Conservation (phyloP, 2,113 vertebrate genomes). For the Elephas maximus region DNA sequence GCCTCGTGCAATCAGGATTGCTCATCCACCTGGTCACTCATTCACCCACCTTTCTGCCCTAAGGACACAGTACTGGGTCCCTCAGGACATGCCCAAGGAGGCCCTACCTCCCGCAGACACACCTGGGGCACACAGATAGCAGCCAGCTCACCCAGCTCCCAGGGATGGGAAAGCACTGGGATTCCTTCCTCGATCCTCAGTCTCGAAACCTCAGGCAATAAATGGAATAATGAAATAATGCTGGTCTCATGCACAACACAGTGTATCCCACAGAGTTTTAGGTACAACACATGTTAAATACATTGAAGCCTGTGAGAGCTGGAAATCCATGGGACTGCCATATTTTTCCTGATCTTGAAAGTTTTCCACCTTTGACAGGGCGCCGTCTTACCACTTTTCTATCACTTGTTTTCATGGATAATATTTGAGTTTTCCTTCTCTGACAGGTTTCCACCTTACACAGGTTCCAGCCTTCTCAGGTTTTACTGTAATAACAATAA, state of each 20-base stretch:
- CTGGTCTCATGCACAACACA: neutral
- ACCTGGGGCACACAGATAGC: neutral
- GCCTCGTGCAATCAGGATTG: neutral
- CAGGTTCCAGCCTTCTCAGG: too few species aligned
- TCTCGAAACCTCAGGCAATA: neutral
- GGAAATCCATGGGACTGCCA: too few species aligned
- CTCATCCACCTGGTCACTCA: neutral
- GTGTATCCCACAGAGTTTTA: neutral
- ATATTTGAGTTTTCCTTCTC: too few species aligned
- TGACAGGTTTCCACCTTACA: too few species aligned
- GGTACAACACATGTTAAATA: neutral
- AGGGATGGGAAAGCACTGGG: neutral
- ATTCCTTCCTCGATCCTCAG: neutral
- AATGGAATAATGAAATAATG: neutral
- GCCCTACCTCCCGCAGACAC: too few species aligned
- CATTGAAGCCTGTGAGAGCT: too few species aligned
- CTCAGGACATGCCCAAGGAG: neutral
- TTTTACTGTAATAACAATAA: neutral
- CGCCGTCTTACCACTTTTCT: too few species aligned
- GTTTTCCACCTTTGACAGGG: too few species aligned
- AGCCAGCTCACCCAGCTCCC: neutral
- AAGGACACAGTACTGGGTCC: neutral
- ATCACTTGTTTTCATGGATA: too few species aligned
- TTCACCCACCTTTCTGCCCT: neutral
- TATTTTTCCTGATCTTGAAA: too few species aligned